phyloP scores from a whole-genome alignment of 92 coral and sea anemone species.

The Palythoa caribaeorum region DNA sequence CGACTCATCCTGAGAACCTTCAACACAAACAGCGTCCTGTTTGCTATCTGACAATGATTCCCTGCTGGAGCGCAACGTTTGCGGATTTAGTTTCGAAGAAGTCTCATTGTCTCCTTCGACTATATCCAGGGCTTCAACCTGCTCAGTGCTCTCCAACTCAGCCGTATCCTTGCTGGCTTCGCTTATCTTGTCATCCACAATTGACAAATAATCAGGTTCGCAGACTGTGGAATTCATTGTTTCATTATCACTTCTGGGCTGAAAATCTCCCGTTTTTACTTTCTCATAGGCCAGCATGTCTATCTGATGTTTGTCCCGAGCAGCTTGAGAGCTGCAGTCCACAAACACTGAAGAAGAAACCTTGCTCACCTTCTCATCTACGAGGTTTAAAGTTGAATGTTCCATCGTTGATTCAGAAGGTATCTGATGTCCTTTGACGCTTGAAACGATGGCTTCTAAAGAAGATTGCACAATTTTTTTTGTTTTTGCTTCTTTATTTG shows the following conservation, averaged over 20 bases:
- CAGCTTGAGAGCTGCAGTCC: neutral
- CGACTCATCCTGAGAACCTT: conserved; percentile 77
- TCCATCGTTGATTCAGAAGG: conserved; percentile 8
- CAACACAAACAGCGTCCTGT: conserved; percentile 43
- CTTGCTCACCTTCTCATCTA: conserved; percentile 44
- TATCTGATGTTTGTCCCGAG: conserved; percentile 26
- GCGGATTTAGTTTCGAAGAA: neutral
- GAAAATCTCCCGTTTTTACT: conserved; percentile 14
- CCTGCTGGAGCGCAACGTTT: neutral
- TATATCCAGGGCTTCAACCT: neutral
- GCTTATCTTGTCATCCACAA: neutral
- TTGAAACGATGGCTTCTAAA: neutral
- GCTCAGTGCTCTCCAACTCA: neutral
- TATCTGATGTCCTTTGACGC: neutral
- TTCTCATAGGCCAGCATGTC: conserved; percentile 37
- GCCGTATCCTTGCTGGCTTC: neutral
- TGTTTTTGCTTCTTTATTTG: neutral
- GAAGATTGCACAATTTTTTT: neutral
- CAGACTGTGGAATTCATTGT: neutral
- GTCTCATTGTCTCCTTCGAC: neutral
- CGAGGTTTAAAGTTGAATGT: conserved; percentile 22
- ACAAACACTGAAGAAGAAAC: neutral
- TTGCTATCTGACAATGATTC: conserved; percentile 17
- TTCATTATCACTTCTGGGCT: neutral
- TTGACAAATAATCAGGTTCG: neutral